A percentile compares a stretch with the other conserved stretches of the same genome.
Conservation (phyloP, 2,888 invertebrate species). For the Tiliacea aurago region DNA sequence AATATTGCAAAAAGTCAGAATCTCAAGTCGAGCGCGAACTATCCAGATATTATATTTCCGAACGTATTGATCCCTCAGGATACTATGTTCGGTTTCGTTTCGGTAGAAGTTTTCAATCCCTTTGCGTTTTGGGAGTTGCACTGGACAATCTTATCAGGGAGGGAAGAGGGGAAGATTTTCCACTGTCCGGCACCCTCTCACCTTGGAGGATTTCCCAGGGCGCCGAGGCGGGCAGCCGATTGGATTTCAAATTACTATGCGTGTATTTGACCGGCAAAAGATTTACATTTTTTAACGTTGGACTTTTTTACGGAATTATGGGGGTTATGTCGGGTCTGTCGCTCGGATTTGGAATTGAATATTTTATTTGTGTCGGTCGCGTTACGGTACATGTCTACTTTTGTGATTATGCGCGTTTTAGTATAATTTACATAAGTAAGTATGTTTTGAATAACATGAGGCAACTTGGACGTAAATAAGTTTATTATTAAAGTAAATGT, state of each 20-base stretch:
- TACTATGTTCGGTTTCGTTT: constrained; percentile 87
- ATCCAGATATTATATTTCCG: constrained; percentile 88
- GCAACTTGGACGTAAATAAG: constrained; percentile 54
- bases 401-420: constrained; percentile 64
- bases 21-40: constrained; percentile 81
- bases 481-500: constrained; percentile 52
- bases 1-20: constrained; percentile 74
- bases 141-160: constrained; percentile 90
- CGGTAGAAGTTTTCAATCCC: constrained; percentile 89
- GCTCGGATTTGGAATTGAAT: constrained; percentile 70
- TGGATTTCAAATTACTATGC: constrained; percentile 88
- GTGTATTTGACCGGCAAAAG: constrained; percentile 81
- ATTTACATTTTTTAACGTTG: constrained; percentile 76
- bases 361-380: constrained; percentile 66
- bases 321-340: constrained; percentile 66
- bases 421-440: constrained; percentile 64
- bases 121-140: constrained; percentile 89
- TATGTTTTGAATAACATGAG: constrained; percentile 59
- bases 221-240: constrained; percentile 79
- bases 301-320: constrained; percentile 67
- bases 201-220: constrained; percentile 87
- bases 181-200: constrained; percentile 87
- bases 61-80: constrained; percentile 89
- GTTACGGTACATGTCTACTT: constrained; percentile 61
- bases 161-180: constrained; percentile 86